Conservation (phyloP, 2,888 invertebrate genomes). For the Eucriotettix oculatus region DNA sequence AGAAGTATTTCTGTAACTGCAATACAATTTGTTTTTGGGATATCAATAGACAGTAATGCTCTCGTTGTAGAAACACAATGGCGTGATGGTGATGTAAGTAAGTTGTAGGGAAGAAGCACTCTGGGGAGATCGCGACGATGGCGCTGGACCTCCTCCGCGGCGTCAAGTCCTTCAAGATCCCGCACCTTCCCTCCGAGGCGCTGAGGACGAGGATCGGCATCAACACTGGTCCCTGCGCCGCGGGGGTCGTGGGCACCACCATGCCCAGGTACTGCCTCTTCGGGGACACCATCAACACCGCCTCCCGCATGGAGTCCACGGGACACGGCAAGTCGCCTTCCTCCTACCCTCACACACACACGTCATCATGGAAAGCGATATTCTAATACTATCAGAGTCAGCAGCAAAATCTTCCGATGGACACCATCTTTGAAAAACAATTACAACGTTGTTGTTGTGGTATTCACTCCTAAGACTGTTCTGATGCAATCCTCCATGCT, state of each 20-base stretch:
- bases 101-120: slow-evolving; percentile 25
- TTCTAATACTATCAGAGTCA: too few relatives aligned
- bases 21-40: too few relatives aligned
- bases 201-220: slow-evolving; percentile 37
- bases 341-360: not conserved
- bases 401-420: too few relatives aligned
- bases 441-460: too few relatives aligned
- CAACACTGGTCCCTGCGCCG: slow-evolving; percentile 47
- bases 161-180: slow-evolving; percentile 34
- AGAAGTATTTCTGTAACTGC: too few relatives aligned
- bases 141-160: slow-evolving; percentile 36
- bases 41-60: too few relatives aligned
- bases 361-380: too few relatives aligned
- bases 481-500: too few relatives aligned
- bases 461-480: too few relatives aligned
- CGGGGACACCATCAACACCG: slow-evolving; percentile 45
- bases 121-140: slow-evolving; percentile 44
- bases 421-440: too few relatives aligned
- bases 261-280: slow-evolving; percentile 47
- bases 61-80: too few relatives aligned
- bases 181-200: slow-evolving; percentile 32
- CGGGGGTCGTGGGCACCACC: slow-evolving; percentile 42
- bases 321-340: slow-evolving; percentile 29
- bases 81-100: too few relatives aligned
- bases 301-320: slow-evolving; percentile 45